These are phyloP conservation scores for Colletes latitarsis DNA, from an alignment of 1,140 invertebrate genomes.

Conservation along the genomic window DNA sequence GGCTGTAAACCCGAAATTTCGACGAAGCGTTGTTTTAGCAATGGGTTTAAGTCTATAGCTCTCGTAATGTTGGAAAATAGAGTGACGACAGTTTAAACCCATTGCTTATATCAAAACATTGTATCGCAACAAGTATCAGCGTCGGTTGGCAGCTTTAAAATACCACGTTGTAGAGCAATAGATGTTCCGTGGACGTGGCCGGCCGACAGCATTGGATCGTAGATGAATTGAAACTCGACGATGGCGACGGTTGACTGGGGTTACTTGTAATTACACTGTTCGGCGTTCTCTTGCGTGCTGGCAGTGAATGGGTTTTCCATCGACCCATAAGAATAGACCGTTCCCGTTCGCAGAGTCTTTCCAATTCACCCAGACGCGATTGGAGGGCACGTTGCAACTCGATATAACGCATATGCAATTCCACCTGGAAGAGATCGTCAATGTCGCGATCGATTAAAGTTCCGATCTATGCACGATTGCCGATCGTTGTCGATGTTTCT, in stretches of 20 bases:
- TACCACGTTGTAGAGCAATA: constrained; percentile 78
- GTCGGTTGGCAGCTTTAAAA: neutral
- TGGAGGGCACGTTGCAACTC: constrained; percentile 92
- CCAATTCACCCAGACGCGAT: constrained; percentile 92
- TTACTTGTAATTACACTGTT: constrained; percentile 64
- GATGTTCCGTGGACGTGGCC: constrained; percentile 77
- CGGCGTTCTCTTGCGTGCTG: constrained; percentile 87
- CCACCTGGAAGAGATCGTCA: constrained; percentile 82
- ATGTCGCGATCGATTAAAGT: neutral
- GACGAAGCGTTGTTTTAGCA: no score
- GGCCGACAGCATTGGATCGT: constrained; percentile 76
- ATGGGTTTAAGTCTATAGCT: no score
- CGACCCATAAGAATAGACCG: constrained; percentile 90
- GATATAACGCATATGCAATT: constrained; percentile 95
- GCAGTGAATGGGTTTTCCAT: constrained; percentile 93
- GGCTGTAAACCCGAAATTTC: no score
- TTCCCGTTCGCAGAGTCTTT: constrained; percentile 91
- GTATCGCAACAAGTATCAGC: no score
- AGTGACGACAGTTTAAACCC: no score
- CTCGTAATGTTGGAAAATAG: no score
- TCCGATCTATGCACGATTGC: no score
- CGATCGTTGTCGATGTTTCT: neutral
- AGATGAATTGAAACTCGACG: constrained; percentile 76
- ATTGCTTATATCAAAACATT: no score
- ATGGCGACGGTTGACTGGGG: constrained; percentile 81